These are phyloP conservation scores for Trachemys scripta DNA, from an alignment of 2,113 vertebrate genomes.

Conservation along the genomic window DNA sequence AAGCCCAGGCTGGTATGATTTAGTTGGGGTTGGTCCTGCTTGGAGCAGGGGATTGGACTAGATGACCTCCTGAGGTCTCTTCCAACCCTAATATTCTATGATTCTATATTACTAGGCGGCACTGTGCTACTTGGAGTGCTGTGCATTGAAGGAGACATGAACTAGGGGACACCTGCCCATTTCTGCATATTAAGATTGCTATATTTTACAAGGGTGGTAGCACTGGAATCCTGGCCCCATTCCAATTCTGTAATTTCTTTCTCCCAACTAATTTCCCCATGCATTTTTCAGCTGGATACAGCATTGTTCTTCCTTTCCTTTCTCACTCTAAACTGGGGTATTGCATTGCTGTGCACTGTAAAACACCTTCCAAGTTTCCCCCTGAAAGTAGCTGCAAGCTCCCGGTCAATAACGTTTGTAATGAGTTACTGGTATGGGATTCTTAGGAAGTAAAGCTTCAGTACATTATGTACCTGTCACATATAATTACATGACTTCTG, in stretches of 20 bases:
- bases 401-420: background rate
- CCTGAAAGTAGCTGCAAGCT: background rate
- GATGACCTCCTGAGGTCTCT: too few relatives aligned
- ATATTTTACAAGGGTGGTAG: background rate
- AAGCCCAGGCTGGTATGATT: too few relatives aligned
- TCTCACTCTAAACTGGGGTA: background rate
- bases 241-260: background rate
- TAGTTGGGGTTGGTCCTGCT: too few relatives aligned
- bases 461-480: background rate
- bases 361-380: background rate
- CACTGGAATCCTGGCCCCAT: background rate
- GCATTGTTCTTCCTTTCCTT: background rate
- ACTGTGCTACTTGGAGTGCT: background rate
- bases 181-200: background rate
- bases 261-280: background rate
- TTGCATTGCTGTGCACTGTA: background rate
- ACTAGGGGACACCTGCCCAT: background rate
- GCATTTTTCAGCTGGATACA: background rate
- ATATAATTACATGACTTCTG: background rate
- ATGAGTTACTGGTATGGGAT: background rate
- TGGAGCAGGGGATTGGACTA: too few relatives aligned
- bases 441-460: background rate
- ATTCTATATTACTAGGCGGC: too few relatives aligned
- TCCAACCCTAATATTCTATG: too few relatives aligned
- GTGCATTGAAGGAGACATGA: background rate